Evolutionary conservation across 2,888 invertebrate genomes (phyloP), one percentile per base, ranked within the genome.

Genomic region (Ellobium chinense): DNA sequence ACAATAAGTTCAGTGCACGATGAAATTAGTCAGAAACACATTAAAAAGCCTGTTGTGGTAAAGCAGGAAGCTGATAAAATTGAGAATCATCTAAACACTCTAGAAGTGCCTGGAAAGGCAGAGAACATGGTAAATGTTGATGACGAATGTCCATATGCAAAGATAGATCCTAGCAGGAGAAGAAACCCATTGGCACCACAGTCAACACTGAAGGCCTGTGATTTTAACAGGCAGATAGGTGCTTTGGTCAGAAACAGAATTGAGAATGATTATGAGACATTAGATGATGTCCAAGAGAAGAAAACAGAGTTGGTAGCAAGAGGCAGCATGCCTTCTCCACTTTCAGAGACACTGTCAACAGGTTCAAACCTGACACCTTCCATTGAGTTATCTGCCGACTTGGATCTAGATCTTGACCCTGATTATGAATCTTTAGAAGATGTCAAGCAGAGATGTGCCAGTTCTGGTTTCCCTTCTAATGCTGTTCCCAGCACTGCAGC

Each of bases 191-290:
- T 54, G 65, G 80, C 37, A 74, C 76, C 31, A 36, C 82, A 37
- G 78, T 79, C 70, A 69, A 62, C 14, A 12, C 24, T 74, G 60
- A 46, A 36, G 21, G 56, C 81, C 1, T 58, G 56, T 18, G 62
- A 37, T 14, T 62, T 72, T 36, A 62, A 31, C 56, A 29, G 34
- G 7, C 66, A 36, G 24, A 62, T 63, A 24, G 29, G 24, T 18
- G 65, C 63, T 7, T 18, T 54, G 21, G 54, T 56, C 34, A 36
- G 69, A 78, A 54, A 70, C 62, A 18, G 56, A 12, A 72, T 83
- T 69, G 88, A 88, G 56, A 87, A 86, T 12, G 88, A 87, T 21
- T 88, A 88, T 78, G 88, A 88, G 78, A 87, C 86, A 31, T 82
- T 88, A 62, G 88, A 88, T 62, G 84, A 86, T 29, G 81, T 88